phyloP scores from a whole-genome alignment of 1,140 invertebrate species.

The Fopius arisanus region DNA sequence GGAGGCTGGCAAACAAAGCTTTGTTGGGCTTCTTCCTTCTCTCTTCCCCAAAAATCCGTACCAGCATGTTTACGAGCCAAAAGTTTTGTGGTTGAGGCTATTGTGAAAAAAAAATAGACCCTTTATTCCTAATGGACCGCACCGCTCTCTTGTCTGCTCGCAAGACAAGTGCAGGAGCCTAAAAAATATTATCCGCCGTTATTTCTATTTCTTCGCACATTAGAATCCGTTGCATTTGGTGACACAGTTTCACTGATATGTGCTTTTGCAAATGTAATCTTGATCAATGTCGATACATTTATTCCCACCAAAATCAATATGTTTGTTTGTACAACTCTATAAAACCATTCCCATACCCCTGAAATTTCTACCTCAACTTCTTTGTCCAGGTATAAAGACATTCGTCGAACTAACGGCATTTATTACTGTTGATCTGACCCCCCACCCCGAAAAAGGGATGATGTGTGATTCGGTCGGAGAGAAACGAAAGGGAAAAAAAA shows the following conservation, averaged over 20 bases:
- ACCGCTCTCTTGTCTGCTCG: not conserved
- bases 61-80: slow-evolving; percentile 37
- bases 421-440: not conserved
- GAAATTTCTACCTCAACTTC: not conserved
- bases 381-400: not conserved
- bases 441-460: not conserved
- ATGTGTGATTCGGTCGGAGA: not conserved
- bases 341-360: not conserved
- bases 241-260: no score
- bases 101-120: slow-evolving; percentile 8
- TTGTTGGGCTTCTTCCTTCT: slow-evolving; percentile 6
- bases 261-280: no score
- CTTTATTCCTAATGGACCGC: not conserved
- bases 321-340: not conserved
- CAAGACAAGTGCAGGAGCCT: not conserved
- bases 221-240: no score
- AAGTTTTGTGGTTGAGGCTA: slow-evolving; percentile 30
- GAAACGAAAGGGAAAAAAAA: slow-evolving; percentile 1
- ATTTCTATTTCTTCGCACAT: no score
- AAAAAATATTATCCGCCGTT: no score
- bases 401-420: not conserved
- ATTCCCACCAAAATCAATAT: not conserved
- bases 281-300: no score
- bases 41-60: slow-evolving; percentile 25
- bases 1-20: slow-evolving; percentile 29